Base-by-base conservation (phyloP, 2,797 vertebrate species). In the Nothura maculosa region DNA sequence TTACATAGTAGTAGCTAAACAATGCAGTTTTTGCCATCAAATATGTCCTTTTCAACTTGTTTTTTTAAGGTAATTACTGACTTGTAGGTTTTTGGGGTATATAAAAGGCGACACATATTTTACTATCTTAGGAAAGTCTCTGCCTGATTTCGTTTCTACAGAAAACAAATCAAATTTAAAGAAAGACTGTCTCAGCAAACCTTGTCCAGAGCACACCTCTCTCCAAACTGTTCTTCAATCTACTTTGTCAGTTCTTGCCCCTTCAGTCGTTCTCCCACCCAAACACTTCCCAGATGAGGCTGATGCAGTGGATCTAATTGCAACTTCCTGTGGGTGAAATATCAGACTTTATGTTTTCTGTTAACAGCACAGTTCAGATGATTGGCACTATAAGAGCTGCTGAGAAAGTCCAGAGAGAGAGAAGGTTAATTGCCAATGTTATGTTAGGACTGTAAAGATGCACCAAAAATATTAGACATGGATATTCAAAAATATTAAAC, bases 401-500 rank as follows among this genome's bases (percentile, higher is more conserved):
- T 52, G 5, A n/a, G 21, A 60, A 73, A 8, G 6, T 12, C 11
- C 21, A 36, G 57, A 68, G 1, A 80, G 7, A 57, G 36, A 75
- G 8, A 47, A 92, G 38, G 52, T 36, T 76, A 34, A 38, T 34
- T 47, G 6, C 28, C 13, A 70, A 25, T 20, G 4, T 9, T 74
- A 5, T 1, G 0, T 45, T 77, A 28, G 54, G 13, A 38, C 19
- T n/a, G n/a, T 58, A 12, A 2, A 24, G 48, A 42, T 36, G 11
- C 42, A 67, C 10, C 64, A 17, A 89, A 81, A 68, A 80, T 70
- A 58, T 68, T 78, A 48, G 7, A 40, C 0, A 3, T 11, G 18
- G 0, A 19, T 66, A 57, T 42, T 70, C 79, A 32, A 82, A 67
- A 82, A 32, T 34, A 43, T 34, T 17, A 28, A 36, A 55, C 8